These are phyloP conservation scores for Drosophila pruinosa DNA, from an alignment of 1,140 invertebrate genomes.

Conservation along the genomic window DNA sequence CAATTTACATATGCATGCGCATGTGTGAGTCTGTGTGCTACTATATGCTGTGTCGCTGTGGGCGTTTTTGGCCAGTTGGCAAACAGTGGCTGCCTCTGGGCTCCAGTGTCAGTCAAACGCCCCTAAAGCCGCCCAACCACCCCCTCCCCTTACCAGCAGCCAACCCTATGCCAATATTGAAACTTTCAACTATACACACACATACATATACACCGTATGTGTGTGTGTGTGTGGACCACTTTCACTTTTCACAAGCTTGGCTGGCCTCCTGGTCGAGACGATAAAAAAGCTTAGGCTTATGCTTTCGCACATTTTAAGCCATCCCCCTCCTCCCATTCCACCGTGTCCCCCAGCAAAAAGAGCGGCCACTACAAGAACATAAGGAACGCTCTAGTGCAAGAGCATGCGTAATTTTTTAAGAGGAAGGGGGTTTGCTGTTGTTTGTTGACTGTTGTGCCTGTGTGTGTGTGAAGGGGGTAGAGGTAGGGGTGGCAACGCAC, in stretches of 20 bases:
- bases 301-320: slow-evolving; percentile 75
- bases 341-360: slow-evolving; percentile 9
- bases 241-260: slow-evolving; percentile 54
- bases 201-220: slow-evolving; percentile 17
- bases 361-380: slow-evolving; percentile 27
- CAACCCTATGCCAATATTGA: slow-evolving; percentile 65
- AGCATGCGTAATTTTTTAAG: slow-evolving; percentile 61
- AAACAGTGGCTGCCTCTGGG: slow-evolving; percentile 26
- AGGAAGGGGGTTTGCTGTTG: neutral
- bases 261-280: slow-evolving; percentile 69
- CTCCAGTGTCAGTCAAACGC: slow-evolving; percentile 26
- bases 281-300: slow-evolving; percentile 80
- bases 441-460: neutral
- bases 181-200: slow-evolving; percentile 72
- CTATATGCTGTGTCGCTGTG: slow-evolving; percentile 51
- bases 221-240: slow-evolving; percentile 57
- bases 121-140: neutral
- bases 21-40: slow-evolving; percentile 23
- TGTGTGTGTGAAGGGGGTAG: slow-evolving; percentile 15
- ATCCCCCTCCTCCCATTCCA: neutral
- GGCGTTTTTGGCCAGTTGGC: slow-evolving; percentile 68
- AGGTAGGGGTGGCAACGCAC: slow-evolving; percentile 15
- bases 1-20: slow-evolving; percentile 37
- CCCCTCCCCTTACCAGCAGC: neutral
- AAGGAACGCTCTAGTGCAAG: slow-evolving; percentile 62